These are phyloP conservation scores for Ladona fulva DNA, from an alignment of 1,140 invertebrate species.

Conservation along the genomic window DNA sequence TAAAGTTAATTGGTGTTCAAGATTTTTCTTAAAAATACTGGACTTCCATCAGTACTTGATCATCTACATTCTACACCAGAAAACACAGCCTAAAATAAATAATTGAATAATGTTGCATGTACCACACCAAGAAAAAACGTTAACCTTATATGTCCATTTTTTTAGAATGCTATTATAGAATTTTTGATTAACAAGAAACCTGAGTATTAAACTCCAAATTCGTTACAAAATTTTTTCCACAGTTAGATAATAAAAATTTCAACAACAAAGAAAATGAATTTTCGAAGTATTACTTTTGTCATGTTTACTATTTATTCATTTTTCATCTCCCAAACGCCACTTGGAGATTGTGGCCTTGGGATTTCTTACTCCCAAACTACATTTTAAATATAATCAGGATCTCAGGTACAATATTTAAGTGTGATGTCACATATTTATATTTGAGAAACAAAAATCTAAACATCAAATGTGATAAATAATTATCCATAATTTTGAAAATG, in stretches of 20 bases:
- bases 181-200: not conserved
- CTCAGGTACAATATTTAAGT: conserved; percentile 8
- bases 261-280: not conserved
- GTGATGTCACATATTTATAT: not conserved
- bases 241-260: not conserved
- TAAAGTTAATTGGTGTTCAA: not conserved
- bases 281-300: not conserved
- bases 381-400: conserved; percentile 11
- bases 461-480: not conserved
- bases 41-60: conserved; percentile 1
- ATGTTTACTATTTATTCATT: not conserved
- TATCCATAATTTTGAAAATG: not conserved
- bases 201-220: not conserved
- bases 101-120: not conserved
- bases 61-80: not conserved
- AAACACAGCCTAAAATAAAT: conserved; percentile 2
- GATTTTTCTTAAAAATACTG: not conserved
- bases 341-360: not conserved
- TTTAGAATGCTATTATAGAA: not conserved
- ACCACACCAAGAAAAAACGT: not conserved
- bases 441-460: not conserved
- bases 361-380: not conserved
- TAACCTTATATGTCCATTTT: not conserved
- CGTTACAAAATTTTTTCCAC: not conserved
- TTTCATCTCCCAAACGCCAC: not conserved